Evolutionary conservation across 1,140 invertebrate species (phyloP), one percentile per base, ranked within the genome.

Genomic region (Pseudomyrmex pallidus): DNA sequence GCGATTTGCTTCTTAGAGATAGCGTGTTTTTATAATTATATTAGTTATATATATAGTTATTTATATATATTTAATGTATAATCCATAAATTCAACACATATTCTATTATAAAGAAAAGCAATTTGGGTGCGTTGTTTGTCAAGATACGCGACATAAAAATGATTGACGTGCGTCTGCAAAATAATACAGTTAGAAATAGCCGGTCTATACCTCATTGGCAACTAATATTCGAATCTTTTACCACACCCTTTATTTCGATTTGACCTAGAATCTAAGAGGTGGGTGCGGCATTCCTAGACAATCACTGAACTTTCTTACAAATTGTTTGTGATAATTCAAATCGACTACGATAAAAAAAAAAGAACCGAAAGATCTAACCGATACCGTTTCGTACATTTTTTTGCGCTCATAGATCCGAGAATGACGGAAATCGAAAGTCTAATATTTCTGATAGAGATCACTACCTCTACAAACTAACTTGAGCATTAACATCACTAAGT

Each of bases 201-300:
- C 13, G 48, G 13, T 57, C 20, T 9, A 13, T 22, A 57, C 61
- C 50, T 74, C 67, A 46, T 85, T 66, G 52, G 46, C 54, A 76
- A 76, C 84, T 46, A 74, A 46, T 74, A 84, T 76, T 89, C 52
- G 25, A 80, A 84, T 67, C 57, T 64, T 84, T 88, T 74, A 90
- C 89, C 89, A 87, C 88, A 90, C 88, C 87, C 84, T 91, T 80
- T 20, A 86, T 91, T 70, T 15, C 44, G 66, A 64, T 85, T 78
- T 89, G 89, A 92, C 88, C 89, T 87, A 91, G 80, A 92, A 91
- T 90, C 86, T 73, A 61, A 87, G 86, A 88, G 59, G 76, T 90
- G 70, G 89, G 85, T 66, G 86, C 84, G 87, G 78, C 86, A 25
- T 63, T 59, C 74, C 66, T 76, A 85, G 20, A 77, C 61, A 22